A percentile compares a stretch with the other conserved stretches of the same genome.
Evolutionary conservation across 2,113 vertebrate species (phyloP).

Genomic region (Macquaria australasica): DNA sequence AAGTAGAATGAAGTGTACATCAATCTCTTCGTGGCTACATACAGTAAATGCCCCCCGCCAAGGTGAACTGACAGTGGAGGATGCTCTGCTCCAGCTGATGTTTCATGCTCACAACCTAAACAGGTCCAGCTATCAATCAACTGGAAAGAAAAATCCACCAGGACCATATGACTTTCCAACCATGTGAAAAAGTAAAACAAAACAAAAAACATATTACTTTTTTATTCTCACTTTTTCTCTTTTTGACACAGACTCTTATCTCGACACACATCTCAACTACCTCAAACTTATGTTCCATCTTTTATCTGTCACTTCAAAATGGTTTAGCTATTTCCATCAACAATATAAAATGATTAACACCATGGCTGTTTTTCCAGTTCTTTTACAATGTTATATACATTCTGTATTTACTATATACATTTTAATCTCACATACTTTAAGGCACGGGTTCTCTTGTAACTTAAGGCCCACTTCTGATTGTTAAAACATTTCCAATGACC

Average conservation of each 20-base stretch:
- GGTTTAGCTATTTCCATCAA: background rate
- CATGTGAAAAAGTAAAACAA: constrained; percentile 2
- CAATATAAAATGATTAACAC: background rate
- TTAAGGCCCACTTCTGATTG: no score
- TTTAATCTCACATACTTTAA: background rate
- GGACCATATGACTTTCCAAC: constrained; percentile 31
- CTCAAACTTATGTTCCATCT: background rate
- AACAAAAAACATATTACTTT: background rate
- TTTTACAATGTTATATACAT: background rate
- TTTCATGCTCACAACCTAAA: constrained; percentile 43
- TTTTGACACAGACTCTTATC: background rate
- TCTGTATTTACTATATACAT: background rate
- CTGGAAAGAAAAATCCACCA: constrained; percentile 31
- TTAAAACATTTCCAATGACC: no score
- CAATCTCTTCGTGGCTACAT: constrained; percentile 39
- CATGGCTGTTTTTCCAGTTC: background rate
- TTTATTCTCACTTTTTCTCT: constrained; percentile 10
- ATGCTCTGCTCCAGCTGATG: constrained; percentile 40
- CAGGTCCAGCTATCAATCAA: constrained; percentile 60
- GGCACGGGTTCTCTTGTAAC: no score
- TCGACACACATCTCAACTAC: background rate
- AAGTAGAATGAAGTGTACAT: constrained; percentile 19
- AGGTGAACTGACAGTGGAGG: constrained; percentile 42
- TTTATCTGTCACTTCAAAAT: background rate
- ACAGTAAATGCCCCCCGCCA: constrained; percentile 42